Conservation (phyloP, 92 coral and sea anemone genomes). For the Meandrina meandrites region DNA sequence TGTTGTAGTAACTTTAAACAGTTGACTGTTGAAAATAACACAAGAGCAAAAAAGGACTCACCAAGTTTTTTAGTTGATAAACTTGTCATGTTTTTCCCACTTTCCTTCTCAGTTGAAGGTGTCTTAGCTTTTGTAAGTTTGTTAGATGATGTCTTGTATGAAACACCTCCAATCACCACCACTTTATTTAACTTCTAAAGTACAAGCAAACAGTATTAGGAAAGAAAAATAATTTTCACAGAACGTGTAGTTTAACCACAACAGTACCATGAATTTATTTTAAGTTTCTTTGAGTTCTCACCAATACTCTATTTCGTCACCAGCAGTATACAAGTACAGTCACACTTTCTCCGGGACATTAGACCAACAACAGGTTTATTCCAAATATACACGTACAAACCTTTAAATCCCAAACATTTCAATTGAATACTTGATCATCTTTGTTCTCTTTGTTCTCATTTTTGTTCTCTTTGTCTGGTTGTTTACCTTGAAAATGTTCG, state of each 20-base stretch:
- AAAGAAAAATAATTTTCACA: background rate
- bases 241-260: background rate
- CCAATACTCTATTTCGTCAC: too few species aligned
- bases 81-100: background rate
- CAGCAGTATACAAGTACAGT: too few species aligned
- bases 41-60: background rate
- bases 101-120: constrained; percentile 3
- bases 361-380: too few species aligned
- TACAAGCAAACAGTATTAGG: background rate
- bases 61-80: constrained; percentile 9
- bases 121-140: constrained; percentile 62
- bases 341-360: too few species aligned
- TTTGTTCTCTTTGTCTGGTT: too few species aligned
- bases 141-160: constrained; percentile 77
- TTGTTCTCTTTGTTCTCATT: too few species aligned
- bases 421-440: too few species aligned
- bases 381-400: too few species aligned
- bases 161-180: constrained; percentile 76
- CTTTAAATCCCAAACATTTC: too few species aligned
- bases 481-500: too few species aligned
- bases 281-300: too few species aligned
- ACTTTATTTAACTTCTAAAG: constrained; percentile 70
- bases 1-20: background rate
- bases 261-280: too few species aligned
- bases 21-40: background rate